A percentile compares a stretch with the other conserved stretches of the same genome.
phyloP scores from a whole-genome alignment of 2,888 invertebrate genomes.

The Uropetala carovei region DNA sequence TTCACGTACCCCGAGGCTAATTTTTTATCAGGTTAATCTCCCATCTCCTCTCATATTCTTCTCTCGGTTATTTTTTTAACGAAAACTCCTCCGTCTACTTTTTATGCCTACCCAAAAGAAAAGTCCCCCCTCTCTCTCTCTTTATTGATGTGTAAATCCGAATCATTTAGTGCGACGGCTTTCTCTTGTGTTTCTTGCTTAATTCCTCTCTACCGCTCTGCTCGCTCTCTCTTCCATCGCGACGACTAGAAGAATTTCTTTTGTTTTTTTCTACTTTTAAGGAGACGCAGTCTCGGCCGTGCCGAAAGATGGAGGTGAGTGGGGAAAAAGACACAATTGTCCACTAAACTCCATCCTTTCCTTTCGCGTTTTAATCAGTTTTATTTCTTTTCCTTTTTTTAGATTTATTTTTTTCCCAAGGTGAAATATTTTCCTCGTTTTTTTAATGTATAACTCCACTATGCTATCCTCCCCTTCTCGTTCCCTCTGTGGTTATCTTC shows the following conservation, averaged over 20 bases:
- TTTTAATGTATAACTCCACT: not conserved
- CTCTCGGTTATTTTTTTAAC: no score
- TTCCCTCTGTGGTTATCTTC: not conserved
- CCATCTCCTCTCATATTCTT: no score
- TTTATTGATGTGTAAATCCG: no score
- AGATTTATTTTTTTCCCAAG: not conserved
- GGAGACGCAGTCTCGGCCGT: not conserved
- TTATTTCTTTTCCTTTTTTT: not conserved
- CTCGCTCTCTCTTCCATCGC: not conserved
- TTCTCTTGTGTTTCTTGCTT: no score
- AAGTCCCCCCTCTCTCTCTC: no score
- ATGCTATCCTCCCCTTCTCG: not conserved
- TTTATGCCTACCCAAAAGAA: no score
- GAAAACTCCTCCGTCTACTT: no score
- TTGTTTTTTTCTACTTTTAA: not conserved
- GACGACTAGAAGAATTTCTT: not conserved
- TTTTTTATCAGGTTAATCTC: no score
- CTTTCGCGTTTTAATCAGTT: not conserved
- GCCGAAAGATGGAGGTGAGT: not conserved
- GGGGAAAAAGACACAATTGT: not conserved
- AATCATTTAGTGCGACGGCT: no score
- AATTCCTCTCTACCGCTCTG: not conserved
- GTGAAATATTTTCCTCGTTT: not conserved
- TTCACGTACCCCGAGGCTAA: no score
- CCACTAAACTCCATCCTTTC: not conserved